Conservation (phyloP, 2,113 vertebrate species). For the Nibea coibor region DNA sequence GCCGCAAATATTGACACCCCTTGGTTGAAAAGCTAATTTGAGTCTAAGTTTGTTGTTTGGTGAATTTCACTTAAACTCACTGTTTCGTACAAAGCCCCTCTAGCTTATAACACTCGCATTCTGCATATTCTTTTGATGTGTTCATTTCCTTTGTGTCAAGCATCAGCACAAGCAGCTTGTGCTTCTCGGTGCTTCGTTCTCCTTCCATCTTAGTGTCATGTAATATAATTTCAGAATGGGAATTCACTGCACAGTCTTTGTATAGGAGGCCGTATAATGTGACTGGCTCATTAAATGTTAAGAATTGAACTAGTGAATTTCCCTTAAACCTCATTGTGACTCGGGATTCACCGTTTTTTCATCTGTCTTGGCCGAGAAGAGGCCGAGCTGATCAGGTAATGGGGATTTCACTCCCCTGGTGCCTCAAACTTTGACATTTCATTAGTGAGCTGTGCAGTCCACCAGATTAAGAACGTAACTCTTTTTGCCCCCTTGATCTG, state of each 20-base stretch:
- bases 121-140: slow-evolving; percentile 59
- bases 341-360: neutral
- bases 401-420: slow-evolving; percentile 25
- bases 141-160: slow-evolving; percentile 58
- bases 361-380: slow-evolving; percentile 34
- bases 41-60: slow-evolving; percentile 27
- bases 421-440: slow-evolving; percentile 39
- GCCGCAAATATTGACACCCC: slow-evolving; percentile 22
- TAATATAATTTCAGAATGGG: slow-evolving; percentile 30
- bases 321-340: slow-evolving; percentile 1
- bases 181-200: slow-evolving; percentile 19
- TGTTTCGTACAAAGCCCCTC: slow-evolving; percentile 29
- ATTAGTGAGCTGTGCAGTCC: slow-evolving; percentile 31
- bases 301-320: slow-evolving; percentile 17
- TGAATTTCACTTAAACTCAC: slow-evolving; percentile 47
- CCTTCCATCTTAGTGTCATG: slow-evolving; percentile 25
- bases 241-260: slow-evolving; percentile 33
- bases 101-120: slow-evolving; percentile 31
- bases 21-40: slow-evolving; percentile 27
- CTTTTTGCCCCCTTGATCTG: neutral
- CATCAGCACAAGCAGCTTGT: slow-evolving; percentile 1
- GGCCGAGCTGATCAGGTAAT: slow-evolving; percentile 5
- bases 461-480: slow-evolving; percentile 17
- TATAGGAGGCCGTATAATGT: slow-evolving; percentile 13
- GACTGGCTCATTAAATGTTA: slow-evolving; percentile 31